Base-by-base conservation (phyloP, 2,888 invertebrate species). In the Cataglyphis cursor region DNA sequence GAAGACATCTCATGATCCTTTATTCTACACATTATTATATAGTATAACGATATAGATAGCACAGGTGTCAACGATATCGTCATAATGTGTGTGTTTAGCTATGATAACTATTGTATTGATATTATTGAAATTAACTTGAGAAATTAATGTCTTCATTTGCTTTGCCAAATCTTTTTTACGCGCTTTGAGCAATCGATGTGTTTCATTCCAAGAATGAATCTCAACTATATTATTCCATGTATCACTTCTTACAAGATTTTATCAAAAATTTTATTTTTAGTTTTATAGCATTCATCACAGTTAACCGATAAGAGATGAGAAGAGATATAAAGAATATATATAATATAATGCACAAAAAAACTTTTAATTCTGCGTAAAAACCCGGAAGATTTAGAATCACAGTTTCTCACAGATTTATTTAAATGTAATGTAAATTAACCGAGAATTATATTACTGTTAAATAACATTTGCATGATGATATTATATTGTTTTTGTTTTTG, bases 401-500 rank as follows among this genome's bases (percentile, higher is more conserved):
- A 48, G 10, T 48, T 65, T 64, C 21, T 44, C 31, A 64, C 64
- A 10, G 35, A 64, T 44, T 44, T 18, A 18, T 48, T 31, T 35
- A 48, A 51, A 35, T 18, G 31, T 35, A 61, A 75, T 35, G 48
- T 21, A 28, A 51, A 51, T 35, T 48, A 15, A n/a, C 18, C 35
- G 21, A 35, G 18, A 6, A 75, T 75, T 64, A 62, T 61, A 21
- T 64, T 61, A 15, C 5, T 28, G 41, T 74, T 74, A 74, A 64
- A 64, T 21, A 28, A 28, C 28, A 28, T 28, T 28, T 74, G 2
- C 18, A 72, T 38, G 38, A 61, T 44, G 9, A 31, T 64, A 64
- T 10, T 4, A 64, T 62, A 15, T 21, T 48, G 21, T 48, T 48
- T 75, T 75, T 6, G 21, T n/a, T 44, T 65, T 9, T 48, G 5